Percentiles rank a stretch among this genome's conserved stretches.
These are phyloP conservation scores for Eupithecia exiguata DNA, from an alignment of 2,888 invertebrate genomes.

Conservation along the genomic window DNA sequence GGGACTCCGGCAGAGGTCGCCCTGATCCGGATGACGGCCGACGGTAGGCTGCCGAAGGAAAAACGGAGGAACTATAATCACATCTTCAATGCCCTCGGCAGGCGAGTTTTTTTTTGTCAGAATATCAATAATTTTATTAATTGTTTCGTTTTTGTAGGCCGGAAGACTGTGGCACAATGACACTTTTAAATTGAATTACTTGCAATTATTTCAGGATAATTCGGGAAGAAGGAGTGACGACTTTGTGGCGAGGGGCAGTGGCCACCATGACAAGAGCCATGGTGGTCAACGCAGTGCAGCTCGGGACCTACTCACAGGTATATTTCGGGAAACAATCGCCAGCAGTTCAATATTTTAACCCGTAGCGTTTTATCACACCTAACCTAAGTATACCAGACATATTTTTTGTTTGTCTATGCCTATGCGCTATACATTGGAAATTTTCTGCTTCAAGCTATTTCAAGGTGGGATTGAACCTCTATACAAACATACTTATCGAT, in stretches of 20 bases:
- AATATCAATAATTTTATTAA: too few species aligned
- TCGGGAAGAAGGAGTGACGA: conserved; percentile 84
- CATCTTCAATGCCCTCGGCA: conserved; percentile 91
- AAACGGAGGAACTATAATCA: conserved; percentile 94
- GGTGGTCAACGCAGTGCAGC: conserved; percentile 98
- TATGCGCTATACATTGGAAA: too few species aligned
- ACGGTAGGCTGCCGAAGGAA: conserved; percentile 93
- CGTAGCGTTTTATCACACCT: not conserved
- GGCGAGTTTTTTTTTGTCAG: conserved; percentile 42
- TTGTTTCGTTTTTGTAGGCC: too few species aligned
- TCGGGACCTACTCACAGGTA: conserved; percentile 97
- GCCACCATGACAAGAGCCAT: conserved; percentile 94
- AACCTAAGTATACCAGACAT: too few species aligned
- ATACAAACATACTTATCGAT: too few species aligned
- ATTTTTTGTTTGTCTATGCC: too few species aligned
- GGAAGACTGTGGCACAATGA: too few species aligned
- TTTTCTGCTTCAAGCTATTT: too few species aligned
- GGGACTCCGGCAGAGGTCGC: conserved; percentile 98
- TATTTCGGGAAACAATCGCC: not conserved
- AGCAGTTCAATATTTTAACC: not conserved
- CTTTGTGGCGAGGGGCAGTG: conserved; percentile 93
- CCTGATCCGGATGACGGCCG: conserved; percentile 97
- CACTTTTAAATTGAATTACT: too few species aligned
- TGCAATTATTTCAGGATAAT: conserved; percentile 58
- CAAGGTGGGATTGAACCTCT: too few species aligned